A percentile compares a stretch with the other conserved stretches of the same genome.
These are phyloP conservation scores for Dione vanillae DNA, from an alignment of 2,888 invertebrate species.

Conservation along the genomic window DNA sequence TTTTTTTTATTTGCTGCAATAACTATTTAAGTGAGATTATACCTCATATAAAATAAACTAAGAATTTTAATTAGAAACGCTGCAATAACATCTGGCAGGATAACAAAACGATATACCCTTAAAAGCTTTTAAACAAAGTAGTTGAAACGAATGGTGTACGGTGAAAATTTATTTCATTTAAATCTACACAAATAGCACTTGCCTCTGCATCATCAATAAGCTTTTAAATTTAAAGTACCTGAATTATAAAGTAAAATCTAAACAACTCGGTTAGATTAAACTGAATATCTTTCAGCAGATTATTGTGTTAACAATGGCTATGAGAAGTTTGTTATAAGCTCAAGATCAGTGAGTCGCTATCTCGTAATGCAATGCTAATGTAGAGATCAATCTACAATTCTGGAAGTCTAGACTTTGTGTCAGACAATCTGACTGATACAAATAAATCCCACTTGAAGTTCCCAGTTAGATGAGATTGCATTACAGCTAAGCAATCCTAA, in stretches of 20 bases:
- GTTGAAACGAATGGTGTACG: constrained; percentile 40
- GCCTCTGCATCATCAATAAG: constrained; percentile 42
- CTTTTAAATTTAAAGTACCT: constrained; percentile 34
- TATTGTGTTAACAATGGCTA: constrained; percentile 12
- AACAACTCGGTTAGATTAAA: constrained; percentile 32
- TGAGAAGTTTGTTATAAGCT: constrained; percentile 7
- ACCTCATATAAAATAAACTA: neutral
- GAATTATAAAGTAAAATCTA: constrained; percentile 33
- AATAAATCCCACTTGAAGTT: constrained; percentile 50
- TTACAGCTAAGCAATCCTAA: constrained; percentile 48
- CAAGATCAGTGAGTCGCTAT: constrained; percentile 26
- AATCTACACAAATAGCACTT: constrained; percentile 44
- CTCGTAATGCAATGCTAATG: constrained; percentile 61
- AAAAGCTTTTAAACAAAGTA: constrained; percentile 45
- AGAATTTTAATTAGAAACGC: constrained; percentile 13
- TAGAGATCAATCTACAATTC: constrained; percentile 63
- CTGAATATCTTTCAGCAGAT: constrained; percentile 19
- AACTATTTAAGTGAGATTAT: neutral
- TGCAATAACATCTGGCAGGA: constrained; percentile 24
- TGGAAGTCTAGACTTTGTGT: constrained; percentile 52
- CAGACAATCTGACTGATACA: constrained; percentile 53
- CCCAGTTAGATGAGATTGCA: constrained; percentile 49
- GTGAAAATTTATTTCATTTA: constrained; percentile 45
- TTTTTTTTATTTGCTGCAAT: neutral
- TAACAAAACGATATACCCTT: constrained; percentile 39